These are phyloP conservation scores for Endotricha flammealis DNA, from an alignment of 2,888 invertebrate genomes.

Conservation along the genomic window DNA sequence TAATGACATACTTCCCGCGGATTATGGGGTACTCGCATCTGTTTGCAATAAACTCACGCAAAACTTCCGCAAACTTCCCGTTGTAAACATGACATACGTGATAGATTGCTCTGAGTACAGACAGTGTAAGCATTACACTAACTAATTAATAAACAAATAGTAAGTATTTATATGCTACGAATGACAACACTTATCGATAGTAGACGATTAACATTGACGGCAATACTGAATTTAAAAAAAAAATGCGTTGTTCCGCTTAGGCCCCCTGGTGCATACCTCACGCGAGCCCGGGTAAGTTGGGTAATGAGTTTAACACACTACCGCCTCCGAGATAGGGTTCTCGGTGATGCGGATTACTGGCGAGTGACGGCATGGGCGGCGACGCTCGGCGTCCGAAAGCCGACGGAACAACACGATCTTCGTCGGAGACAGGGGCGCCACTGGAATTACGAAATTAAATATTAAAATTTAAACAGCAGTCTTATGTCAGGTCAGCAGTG, in stretches of 20 bases:
- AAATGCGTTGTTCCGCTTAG: constrained; percentile 1
- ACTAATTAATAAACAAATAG: too few relatives aligned
- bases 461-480: background rate
- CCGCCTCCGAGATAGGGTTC: constrained; percentile 86
- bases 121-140: too few relatives aligned
- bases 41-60: too few relatives aligned
- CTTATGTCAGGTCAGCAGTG: too few relatives aligned
- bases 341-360: constrained; percentile 87
- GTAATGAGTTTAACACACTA: constrained; percentile 80
- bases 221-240: background rate
- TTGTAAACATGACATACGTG: too few relatives aligned
- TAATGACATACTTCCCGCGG: too few relatives aligned
- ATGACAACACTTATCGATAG: background rate
- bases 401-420: constrained; percentile 83
- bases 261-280: background rate
- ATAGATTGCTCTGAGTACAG: too few relatives aligned
- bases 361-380: constrained; percentile 69
- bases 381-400: constrained; percentile 67
- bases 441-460: constrained; percentile 52
- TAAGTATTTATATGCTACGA: too few relatives aligned
- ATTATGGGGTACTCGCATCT: too few relatives aligned
- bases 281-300: constrained; percentile 10
- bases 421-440: constrained; percentile 84
- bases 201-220: constrained; percentile 1
- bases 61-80: too few relatives aligned